These are phyloP conservation scores for Agriotes lineatus DNA, from an alignment of 2,888 invertebrate genomes.

Conservation along the genomic window DNA sequence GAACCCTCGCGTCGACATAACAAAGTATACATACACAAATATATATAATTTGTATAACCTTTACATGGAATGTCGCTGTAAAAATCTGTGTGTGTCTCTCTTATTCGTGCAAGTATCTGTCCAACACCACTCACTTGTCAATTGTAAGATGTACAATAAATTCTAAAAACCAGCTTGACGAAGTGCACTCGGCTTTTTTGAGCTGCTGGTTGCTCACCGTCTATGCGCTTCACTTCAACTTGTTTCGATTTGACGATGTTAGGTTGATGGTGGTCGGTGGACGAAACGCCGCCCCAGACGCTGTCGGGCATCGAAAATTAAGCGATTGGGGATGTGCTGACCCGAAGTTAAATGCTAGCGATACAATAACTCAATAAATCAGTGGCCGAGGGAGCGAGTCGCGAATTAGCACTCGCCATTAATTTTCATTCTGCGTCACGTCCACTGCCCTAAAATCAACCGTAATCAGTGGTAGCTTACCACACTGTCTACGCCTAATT, in stretches of 20 bases:
- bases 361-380: conserved; percentile 32
- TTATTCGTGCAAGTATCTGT: conserved; percentile 55
- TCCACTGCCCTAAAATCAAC: conserved; percentile 46
- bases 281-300: conserved; percentile 8
- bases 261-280: conserved; percentile 29
- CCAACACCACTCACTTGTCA: conserved; percentile 64
- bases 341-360: conserved; percentile 21
- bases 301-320: not conserved
- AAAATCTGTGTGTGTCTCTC: conserved; percentile 51
- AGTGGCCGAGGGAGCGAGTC: conserved; percentile 26
- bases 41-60: conserved; percentile 49
- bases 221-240: conserved; percentile 46
- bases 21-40: conserved; percentile 40
- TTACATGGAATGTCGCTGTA: conserved; percentile 50
- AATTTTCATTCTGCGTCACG: conserved; percentile 34
- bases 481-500: conserved; percentile 60
- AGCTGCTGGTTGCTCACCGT: conserved; percentile 48
- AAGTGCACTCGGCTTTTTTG: conserved; percentile 42
- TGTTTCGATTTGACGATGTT: conserved; percentile 35
- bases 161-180: conserved; percentile 50
- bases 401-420: conserved; percentile 27
- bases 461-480: conserved; percentile 58
- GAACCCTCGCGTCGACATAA: conserved; percentile 48
- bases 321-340: conserved; percentile 12
- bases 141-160: conserved; percentile 63